These are phyloP conservation scores for Connochaetes taurinus DNA, from an alignment of 2,113 vertebrate genomes.

Conservation along the genomic window DNA sequence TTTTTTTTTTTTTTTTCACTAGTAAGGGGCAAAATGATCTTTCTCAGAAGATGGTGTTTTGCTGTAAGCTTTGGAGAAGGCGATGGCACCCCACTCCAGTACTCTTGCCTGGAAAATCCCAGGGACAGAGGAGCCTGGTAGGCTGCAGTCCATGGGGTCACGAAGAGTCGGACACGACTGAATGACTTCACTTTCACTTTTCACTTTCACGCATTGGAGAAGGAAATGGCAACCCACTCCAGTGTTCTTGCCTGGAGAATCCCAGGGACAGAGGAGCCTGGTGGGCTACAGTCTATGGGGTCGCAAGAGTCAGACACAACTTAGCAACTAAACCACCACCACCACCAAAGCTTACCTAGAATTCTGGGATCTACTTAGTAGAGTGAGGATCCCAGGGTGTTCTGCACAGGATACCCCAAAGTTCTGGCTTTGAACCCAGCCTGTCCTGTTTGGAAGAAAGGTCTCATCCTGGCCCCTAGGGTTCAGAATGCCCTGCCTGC, in stretches of 20 bases:
- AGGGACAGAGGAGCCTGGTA: not conserved
- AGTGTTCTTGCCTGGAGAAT: too few relatives aligned
- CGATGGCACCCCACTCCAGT: not conserved
- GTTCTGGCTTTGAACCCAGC: not conserved
- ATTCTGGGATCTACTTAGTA: not conserved
- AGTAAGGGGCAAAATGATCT: not conserved
- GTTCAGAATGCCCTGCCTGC: not conserved
- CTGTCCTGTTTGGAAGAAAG: not conserved
- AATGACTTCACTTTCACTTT: not conserved
- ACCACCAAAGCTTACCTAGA: not conserved
- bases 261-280: too few relatives aligned
- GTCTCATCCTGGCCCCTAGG: too few relatives aligned
- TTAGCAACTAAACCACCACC: not conserved
- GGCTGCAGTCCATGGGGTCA: not conserved
- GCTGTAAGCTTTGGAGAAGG: not conserved
- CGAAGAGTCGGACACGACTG: rapidly evolving
- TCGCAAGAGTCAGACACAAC: not conserved
- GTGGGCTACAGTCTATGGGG: too few relatives aligned
- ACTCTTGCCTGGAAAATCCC: not conserved
- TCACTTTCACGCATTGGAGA: too few relatives aligned
- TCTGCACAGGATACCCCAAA: not conserved
- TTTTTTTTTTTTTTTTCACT: not conserved
- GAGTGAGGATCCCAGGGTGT: not conserved
- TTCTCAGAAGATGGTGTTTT: not conserved
- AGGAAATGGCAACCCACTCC: too few relatives aligned